These are phyloP conservation scores for Cotesia glomerata DNA, from an alignment of 1,140 invertebrate genomes.

Conservation along the genomic window DNA sequence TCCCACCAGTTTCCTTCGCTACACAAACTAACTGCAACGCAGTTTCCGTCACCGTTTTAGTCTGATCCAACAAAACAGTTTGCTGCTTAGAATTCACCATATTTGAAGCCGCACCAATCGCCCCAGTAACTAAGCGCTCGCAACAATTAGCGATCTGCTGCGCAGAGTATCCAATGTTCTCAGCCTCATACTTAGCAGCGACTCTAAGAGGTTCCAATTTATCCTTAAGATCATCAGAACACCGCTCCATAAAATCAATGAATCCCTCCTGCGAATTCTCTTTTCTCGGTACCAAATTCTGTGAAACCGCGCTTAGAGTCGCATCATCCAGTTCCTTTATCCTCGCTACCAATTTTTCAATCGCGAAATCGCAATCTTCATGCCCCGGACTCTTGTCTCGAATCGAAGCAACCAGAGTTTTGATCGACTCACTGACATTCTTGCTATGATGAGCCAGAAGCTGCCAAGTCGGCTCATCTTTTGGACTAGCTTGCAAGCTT, in stretches of 20 bases:
- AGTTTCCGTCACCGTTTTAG: conserved; percentile 93
- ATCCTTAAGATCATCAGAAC: conserved; percentile 78
- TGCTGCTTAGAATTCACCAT: conserved; percentile 90
- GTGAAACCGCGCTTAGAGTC: conserved; percentile 84
- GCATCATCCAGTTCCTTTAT: conserved; percentile 87
- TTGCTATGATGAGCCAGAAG: conserved; percentile 91
- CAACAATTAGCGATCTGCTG: conserved; percentile 83
- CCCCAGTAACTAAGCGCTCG: conserved; percentile 82
- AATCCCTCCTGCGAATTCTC: conserved; percentile 83
- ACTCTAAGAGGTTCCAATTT: conserved; percentile 81
- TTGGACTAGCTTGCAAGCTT: conserved; percentile 84
- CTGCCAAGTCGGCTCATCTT: conserved; percentile 94
- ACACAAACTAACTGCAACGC: conserved; percentile 84
- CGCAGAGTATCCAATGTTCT: conserved; percentile 89
- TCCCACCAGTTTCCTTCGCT: conserved; percentile 90
- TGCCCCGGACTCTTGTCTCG: conserved; percentile 95
- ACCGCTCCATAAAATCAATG: conserved; percentile 78
- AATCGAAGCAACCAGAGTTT: conserved; percentile 89
- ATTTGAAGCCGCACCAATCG: conserved; percentile 88
- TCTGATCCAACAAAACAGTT: conserved; percentile 86
- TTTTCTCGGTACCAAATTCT: conserved; percentile 74
- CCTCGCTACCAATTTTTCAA: conserved; percentile 78
- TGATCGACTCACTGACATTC: conserved; percentile 95
- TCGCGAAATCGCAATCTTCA: conserved; percentile 86
- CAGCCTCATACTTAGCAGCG: conserved; percentile 89